A percentile compares a stretch with the other conserved stretches of the same genome.
Conservation (phyloP, 2,113 vertebrate genomes). For the Alces alces region DNA sequence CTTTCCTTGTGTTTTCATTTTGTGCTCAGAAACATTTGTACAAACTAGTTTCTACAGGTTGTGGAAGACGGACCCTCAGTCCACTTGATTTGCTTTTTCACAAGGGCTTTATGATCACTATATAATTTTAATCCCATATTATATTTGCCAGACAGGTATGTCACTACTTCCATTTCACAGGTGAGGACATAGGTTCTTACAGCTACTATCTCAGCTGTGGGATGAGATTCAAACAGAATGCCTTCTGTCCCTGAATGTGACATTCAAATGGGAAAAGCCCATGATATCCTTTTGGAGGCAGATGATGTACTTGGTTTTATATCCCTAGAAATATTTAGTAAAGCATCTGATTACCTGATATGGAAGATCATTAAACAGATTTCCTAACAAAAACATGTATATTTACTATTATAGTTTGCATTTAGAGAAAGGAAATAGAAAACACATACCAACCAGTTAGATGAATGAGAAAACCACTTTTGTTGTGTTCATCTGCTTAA, state of each 20-base stretch:
- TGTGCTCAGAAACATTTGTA: neutral
- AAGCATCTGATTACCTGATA: neutral
- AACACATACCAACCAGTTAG: neutral
- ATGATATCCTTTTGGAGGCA: neutral
- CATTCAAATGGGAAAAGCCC: neutral
- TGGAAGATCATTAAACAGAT: neutral
- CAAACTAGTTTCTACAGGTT: neutral
- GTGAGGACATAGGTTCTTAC: neutral
- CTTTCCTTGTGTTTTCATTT: neutral
- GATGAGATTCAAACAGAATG: neutral
- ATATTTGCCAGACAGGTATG: neutral
- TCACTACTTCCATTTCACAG: neutral
- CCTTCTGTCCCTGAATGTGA: neutral
- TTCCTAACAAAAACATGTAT: neutral
- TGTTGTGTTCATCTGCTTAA: neutral
- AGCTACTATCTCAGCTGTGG: neutral
- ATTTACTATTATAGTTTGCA: neutral
- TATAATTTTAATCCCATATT: neutral
- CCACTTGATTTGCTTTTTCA: neutral
- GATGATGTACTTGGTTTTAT: neutral
- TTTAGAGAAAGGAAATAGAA: neutral
- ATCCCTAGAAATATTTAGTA: neutral
- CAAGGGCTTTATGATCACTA: neutral
- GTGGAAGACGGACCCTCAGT: neutral
- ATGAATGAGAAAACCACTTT: neutral